A percentile compares a stretch with the other conserved stretches of the same genome.
Evolutionary conservation across 2,888 invertebrate genomes (phyloP).

Genomic region (Cephus nigrinus): DNA sequence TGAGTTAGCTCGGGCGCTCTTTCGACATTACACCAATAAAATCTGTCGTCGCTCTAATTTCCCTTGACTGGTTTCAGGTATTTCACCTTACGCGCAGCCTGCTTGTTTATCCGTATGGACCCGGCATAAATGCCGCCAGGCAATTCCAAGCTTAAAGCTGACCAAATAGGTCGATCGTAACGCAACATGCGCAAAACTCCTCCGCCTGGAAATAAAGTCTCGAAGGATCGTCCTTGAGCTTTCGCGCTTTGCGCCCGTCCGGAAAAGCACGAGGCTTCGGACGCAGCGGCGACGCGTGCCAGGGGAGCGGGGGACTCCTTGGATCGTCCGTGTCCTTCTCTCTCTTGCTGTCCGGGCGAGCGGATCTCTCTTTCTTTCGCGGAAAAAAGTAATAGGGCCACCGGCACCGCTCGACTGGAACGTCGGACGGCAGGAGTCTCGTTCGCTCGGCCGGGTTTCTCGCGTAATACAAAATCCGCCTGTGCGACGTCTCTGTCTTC

Average conservation of each 20-base stretch:
- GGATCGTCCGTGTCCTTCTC: background rate
- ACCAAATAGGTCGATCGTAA: background rate
- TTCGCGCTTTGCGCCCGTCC: background rate
- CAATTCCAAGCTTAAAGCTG: background rate
- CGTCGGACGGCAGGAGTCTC: background rate
- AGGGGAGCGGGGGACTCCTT: background rate
- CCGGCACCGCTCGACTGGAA: background rate
- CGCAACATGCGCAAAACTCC: background rate
- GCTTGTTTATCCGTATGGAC: background rate
- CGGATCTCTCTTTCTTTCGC: background rate
- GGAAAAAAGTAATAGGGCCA: background rate
- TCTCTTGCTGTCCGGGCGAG: background rate
- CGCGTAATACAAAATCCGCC: background rate
- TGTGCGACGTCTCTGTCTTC: background rate
- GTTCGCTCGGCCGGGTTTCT: background rate
- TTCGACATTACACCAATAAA: too few relatives aligned
- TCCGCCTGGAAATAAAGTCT: background rate
- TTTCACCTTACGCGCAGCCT: background rate
- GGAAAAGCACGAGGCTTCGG: background rate
- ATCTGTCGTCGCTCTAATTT: too few relatives aligned
- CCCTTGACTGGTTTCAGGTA: background rate
- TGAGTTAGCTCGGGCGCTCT: too few relatives aligned
- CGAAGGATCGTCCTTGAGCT: background rate
- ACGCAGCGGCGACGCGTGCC: background rate
- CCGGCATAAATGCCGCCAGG: background rate